phyloP scores from a whole-genome alignment of 37 sponge, comb jelly and placozoan genomes.

The Dysidea cf. avara region DNA sequence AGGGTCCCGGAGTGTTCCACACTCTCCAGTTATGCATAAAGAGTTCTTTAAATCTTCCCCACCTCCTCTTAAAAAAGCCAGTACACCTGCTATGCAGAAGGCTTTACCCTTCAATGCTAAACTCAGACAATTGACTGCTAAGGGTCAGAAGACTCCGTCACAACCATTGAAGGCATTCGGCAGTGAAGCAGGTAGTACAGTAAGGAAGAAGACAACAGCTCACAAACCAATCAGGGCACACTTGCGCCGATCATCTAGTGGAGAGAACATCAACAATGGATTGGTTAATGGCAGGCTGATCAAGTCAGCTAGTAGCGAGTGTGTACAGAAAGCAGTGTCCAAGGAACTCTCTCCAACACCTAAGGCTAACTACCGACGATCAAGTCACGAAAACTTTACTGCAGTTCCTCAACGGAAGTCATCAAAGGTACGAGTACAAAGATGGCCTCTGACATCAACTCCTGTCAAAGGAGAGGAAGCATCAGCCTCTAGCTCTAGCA shows the following conservation, averaged over 20 bases:
- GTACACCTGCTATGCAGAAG: slow-evolving; percentile 17
- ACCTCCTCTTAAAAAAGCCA: not conserved
- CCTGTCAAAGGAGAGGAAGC: slow-evolving; percentile 28
- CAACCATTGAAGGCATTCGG: slow-evolving; percentile 36
- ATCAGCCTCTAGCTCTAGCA: slow-evolving; percentile 32
- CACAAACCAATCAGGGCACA: slow-evolving; percentile 1
- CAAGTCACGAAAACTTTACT: slow-evolving; percentile 32
- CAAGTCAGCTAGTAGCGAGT: slow-evolving; percentile 41
- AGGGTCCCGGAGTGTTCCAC: slow-evolving; percentile 12
- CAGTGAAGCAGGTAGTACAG: slow-evolving; percentile 20
- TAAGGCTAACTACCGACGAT: not conserved
- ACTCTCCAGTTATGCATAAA: not conserved
- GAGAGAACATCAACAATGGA: too few relatives aligned
- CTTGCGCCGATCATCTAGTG: not conserved
- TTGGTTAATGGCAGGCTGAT: slow-evolving; percentile 24
- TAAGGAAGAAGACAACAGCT: not conserved
- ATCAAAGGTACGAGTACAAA: not conserved
- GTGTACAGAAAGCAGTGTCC: slow-evolving; percentile 12
- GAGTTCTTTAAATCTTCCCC: not conserved
- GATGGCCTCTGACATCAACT: slow-evolving; percentile 41
- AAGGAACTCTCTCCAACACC: not conserved
- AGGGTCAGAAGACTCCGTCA: not conserved
- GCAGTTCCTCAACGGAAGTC: not conserved
- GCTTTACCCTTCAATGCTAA: slow-evolving; percentile 4
- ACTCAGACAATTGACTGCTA: not conserved